Evolutionary conservation across 2,888 invertebrate species (phyloP), one percentile per base, ranked within the genome.

Genomic region (Psococerastis gibbosa): DNA sequence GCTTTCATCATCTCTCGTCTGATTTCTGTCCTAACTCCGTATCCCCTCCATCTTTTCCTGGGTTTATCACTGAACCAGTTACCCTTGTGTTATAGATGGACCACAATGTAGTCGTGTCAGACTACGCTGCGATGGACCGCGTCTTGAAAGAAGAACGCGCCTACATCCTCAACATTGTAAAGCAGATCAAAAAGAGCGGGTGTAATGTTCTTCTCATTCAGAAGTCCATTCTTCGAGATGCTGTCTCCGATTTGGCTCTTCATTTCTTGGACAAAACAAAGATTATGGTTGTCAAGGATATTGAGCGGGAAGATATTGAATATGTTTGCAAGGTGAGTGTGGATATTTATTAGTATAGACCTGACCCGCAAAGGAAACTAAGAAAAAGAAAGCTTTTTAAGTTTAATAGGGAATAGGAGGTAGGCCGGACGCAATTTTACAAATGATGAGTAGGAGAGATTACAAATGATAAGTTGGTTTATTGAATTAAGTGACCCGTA

Each of bases 121-220:
- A 99, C 62, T 99, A 99, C 62, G 78, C 95, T n/a, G 95, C 95
- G 42, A 99, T 99, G 98, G 98, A 99, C 62, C 75, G 98, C 46
- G 91, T 98, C 1, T 63, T 99, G 47, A 85, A 92, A 58, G 98
- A 99, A 62, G 98, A 99, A 63, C 77, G 98, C 43, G 75, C 88
- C 43, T 99, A 99, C 62, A 94, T 98, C 54, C 68, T 99, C 45
- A 95, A 99, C 57, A 92, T 98, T 56, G 89, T 95, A 3, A 99
- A 99, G 62, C 91, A 95, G 62, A 89, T 99, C 51, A 99, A 99
- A 64, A 97, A 95, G 58, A 75, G 91, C 46, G 97, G 97, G 2
- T 99, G 98, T 66, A 99, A 89, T 65, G 91, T 99, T 9, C 71
- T 99, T 11, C 71, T 99, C 43, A 91, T 99, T 35, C 80, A 81